Evolutionary conservation across 1,140 invertebrate genomes (phyloP).

Genomic region (Drosophila azteca): DNA sequence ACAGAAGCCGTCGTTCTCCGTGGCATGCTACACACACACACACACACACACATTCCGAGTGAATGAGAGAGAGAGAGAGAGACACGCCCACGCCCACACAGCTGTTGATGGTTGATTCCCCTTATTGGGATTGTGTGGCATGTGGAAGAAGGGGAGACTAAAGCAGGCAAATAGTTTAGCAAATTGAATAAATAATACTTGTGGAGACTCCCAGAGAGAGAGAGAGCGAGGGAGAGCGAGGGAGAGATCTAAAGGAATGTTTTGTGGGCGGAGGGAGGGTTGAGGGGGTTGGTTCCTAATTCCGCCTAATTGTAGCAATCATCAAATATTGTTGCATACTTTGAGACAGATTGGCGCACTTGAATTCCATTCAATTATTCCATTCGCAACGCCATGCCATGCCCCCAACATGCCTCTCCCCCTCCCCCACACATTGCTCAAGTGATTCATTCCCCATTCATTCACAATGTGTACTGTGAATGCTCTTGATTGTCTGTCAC

Average conservation of each 20-base stretch:
- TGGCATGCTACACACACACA: not conserved
- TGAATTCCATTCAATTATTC: slow-evolving; percentile 39
- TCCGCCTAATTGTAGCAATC: slow-evolving; percentile 41
- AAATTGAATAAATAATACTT: slow-evolving; percentile 78
- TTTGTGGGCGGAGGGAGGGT: not conserved
- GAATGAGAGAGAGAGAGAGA: no score
- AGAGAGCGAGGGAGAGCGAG: not conserved
- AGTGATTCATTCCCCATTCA: no score
- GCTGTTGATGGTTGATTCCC: slow-evolving; percentile 1
- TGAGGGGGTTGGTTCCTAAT: no score
- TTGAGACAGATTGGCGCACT: slow-evolving; percentile 25
- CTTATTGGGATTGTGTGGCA: slow-evolving; percentile 26
- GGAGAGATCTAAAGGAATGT: no score
- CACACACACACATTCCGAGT: not conserved
- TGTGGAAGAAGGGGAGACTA: slow-evolving; percentile 34
- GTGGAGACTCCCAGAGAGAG: not conserved
- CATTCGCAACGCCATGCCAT: not conserved
- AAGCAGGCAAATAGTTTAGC: slow-evolving; percentile 59
- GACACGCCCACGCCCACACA: not conserved
- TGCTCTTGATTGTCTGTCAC: no score
- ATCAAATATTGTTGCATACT: slow-evolving; percentile 52
- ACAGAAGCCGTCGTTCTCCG: slow-evolving; percentile 40
- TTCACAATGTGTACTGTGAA: no score
- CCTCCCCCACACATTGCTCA: not conserved
- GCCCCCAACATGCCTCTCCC: no score